phyloP scores from a whole-genome alignment of 2,888 invertebrate genomes.

The Cephus rjabovi region DNA sequence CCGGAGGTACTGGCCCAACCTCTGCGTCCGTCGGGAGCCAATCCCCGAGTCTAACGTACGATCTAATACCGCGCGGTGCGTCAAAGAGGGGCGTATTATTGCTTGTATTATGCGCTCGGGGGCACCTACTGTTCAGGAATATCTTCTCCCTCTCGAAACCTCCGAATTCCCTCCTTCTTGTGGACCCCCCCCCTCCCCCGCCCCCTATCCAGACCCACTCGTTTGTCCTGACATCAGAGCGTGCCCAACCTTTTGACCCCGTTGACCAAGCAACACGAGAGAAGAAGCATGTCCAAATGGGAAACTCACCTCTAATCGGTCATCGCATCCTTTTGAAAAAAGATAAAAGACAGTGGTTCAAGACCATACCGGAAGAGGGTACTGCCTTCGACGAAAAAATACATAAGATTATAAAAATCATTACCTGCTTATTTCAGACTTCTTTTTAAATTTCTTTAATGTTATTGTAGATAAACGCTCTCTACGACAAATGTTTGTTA shows the following conservation, averaged over 20 bases:
- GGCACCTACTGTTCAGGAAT: conserved; percentile 10
- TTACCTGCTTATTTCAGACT: neutral
- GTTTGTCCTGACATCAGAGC: neutral
- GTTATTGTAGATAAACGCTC: neutral
- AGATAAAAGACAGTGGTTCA: neutral
- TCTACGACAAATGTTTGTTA: neutral
- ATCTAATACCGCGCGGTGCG: conserved; percentile 45
- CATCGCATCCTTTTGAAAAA: neutral
- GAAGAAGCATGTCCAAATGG: neutral
- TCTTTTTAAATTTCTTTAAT: neutral
- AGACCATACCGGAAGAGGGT: neutral
- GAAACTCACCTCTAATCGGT: neutral
- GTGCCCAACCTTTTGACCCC: neutral
- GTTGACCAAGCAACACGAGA: neutral
- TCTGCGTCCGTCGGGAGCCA: conserved; percentile 58
- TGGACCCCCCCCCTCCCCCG: neutral
- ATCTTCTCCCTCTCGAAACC: neutral
- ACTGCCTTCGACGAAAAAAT: neutral
- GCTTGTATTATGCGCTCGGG: conserved; percentile 27
- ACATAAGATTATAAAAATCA: neutral
- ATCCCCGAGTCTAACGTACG: conserved; percentile 60
- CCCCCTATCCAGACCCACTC: neutral
- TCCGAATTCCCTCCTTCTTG: neutral
- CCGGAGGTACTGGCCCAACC: conserved; percentile 56
- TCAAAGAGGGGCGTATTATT: conserved; percentile 9